Percentiles rank a stretch among this genome's conserved stretches.
Evolutionary conservation across 2,888 invertebrate genomes (phyloP).

Genomic region (Nezara viridula): DNA sequence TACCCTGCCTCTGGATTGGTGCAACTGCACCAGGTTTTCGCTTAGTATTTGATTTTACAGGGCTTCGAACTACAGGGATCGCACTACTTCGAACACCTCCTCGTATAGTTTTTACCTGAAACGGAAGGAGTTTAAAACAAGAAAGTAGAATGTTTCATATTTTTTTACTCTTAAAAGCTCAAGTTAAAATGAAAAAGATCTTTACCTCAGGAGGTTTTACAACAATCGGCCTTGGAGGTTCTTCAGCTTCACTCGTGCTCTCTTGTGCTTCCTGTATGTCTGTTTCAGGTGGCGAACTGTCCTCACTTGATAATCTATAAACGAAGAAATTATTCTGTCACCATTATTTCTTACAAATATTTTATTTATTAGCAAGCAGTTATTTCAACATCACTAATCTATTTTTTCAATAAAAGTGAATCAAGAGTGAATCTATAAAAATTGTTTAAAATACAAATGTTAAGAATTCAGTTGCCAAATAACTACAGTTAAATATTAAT

Average conservation of each 20-base stretch:
- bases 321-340: not conserved
- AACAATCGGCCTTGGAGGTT: constrained; percentile 62
- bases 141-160: not conserved
- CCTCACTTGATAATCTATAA: constrained; percentile 63
- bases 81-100: constrained; percentile 61
- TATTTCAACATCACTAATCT: not conserved
- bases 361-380: not conserved
- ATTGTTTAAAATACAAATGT: too few species aligned
- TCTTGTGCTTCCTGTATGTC: constrained; percentile 59
- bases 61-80: constrained; percentile 63
- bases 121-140: not conserved
- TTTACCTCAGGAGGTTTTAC: constrained; percentile 64
- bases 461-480: too few species aligned
- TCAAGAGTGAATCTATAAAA: too few species aligned
- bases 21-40: constrained; percentile 60
- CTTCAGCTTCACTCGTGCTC: constrained; percentile 62
- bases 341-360: not conserved
- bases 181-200: not conserved
- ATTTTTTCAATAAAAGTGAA: not conserved
- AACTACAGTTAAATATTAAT: too few species aligned
- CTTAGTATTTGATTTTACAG: constrained; percentile 60
- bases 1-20: constrained; percentile 84
- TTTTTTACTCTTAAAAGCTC: not conserved
- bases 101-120: constrained; percentile 62
- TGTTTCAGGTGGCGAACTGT: constrained; percentile 61